A percentile compares a stretch with the other conserved stretches of the same genome.
phyloP scores from a whole-genome alignment of 2,888 invertebrate species.

The Seira musarum region DNA sequence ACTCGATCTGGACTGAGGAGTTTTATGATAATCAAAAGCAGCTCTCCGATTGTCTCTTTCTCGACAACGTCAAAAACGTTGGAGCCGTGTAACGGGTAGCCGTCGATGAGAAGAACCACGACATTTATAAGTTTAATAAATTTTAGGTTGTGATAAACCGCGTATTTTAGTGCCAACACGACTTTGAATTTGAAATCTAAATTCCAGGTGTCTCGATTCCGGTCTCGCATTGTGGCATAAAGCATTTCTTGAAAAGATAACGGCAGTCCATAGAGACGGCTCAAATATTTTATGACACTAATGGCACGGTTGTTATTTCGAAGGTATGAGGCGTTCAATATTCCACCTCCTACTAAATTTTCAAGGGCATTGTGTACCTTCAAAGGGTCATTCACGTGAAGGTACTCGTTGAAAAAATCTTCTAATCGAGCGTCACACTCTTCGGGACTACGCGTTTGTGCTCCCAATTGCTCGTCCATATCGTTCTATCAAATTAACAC shows the following conservation, averaged over 20 bases:
- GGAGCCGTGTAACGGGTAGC: not conserved
- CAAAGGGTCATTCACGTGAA: no score
- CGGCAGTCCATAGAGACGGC: conserved; percentile 4
- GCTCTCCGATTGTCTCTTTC: conserved; percentile 1
- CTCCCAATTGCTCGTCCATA: no score
- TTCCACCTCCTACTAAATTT: no score
- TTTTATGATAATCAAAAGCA: conserved; percentile 1
- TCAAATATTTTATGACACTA: not conserved
- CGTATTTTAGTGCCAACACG: conserved; percentile 2
- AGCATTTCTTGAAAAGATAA: not conserved
- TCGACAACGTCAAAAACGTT: not conserved
- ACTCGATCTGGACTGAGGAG: conserved; percentile 4
- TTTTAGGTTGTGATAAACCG: not conserved
- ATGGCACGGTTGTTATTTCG: not conserved
- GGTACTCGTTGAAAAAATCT: no score
- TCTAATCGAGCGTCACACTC: no score
- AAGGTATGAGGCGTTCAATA: no score
- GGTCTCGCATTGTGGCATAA: not conserved
- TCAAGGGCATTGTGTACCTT: no score
- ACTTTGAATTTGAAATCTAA: not conserved
- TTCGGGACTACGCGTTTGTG: no score
- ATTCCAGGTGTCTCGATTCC: not conserved
- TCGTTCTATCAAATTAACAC: no score
- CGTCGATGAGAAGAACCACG: not conserved
- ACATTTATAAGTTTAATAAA: not conserved